A percentile compares a stretch with the other conserved stretches of the same genome.
These are phyloP conservation scores for Pygocentrus nattereri DNA, from an alignment of 2,797 vertebrate genomes.

Conservation along the genomic window DNA sequence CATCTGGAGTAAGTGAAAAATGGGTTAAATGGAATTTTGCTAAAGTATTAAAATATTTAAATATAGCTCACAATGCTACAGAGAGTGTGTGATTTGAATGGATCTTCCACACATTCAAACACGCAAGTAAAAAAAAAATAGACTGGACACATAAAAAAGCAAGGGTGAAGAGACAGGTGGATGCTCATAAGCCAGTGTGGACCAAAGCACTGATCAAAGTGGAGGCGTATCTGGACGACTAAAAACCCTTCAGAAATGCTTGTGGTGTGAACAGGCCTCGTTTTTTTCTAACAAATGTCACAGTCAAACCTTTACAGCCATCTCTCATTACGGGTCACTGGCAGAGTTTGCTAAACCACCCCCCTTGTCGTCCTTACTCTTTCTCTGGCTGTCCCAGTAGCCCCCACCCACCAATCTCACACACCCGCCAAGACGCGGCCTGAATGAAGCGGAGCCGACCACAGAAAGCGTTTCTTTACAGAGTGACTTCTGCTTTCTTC, in stretches of 20 bases:
- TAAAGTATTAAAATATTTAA: no score
- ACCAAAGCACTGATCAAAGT: no score
- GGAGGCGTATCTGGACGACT: neutral
- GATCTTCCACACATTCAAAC: no score
- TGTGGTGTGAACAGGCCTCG: neutral
- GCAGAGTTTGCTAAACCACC: constrained; percentile 48
- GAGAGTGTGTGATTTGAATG: no score
- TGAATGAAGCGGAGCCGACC: constrained; percentile 7
- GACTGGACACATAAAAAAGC: no score
- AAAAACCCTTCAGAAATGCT: neutral
- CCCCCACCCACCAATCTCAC: neutral
- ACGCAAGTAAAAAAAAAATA: no score
- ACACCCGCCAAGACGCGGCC: neutral
- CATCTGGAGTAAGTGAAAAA: no score
- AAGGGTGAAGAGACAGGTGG: no score
- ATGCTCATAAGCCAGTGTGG: no score
- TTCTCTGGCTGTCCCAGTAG: constrained; percentile 29
- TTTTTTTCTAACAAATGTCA: neutral
- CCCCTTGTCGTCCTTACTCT: constrained; percentile 31
- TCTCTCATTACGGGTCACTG: constrained; percentile 53
- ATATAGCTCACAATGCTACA: no score
- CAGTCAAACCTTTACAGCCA: neutral
- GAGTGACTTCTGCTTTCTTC: constrained; percentile 43
- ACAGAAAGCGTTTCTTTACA: constrained; percentile 30
- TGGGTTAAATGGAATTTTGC: no score